These are phyloP conservation scores for Deroptyus accipitrinus DNA, from an alignment of 2,113 vertebrate species.

Conservation along the genomic window DNA sequence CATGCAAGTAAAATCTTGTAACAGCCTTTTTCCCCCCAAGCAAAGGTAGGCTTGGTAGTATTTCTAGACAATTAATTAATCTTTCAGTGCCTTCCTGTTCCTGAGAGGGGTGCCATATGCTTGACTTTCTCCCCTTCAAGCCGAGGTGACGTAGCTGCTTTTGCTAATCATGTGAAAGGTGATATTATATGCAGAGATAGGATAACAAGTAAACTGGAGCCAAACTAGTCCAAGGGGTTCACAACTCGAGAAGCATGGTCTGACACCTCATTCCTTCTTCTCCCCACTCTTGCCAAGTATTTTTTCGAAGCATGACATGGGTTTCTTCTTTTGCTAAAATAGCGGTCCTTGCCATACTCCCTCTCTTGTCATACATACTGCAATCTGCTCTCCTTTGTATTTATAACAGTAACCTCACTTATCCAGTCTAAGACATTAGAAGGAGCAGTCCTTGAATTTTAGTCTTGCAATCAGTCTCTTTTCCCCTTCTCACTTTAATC, in stretches of 20 bases:
- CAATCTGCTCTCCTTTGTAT: constrained; percentile 7
- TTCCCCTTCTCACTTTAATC: neutral
- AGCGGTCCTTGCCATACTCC: neutral
- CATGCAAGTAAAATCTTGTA: neutral
- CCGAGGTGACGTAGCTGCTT: constrained; percentile 10
- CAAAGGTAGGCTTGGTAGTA: neutral
- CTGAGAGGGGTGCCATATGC: constrained; percentile 18
- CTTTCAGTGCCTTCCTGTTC: neutral
- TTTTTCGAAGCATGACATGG: constrained; percentile 28
- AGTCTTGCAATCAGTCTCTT: neutral
- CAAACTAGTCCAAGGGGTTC: constrained; percentile 7
- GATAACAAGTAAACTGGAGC: constrained; percentile 20
- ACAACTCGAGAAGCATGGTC: constrained; percentile 2
- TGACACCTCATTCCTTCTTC: neutral
- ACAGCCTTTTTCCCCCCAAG: neutral
- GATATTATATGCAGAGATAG: neutral
- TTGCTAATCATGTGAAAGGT: constrained; percentile 19
- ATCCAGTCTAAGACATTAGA: neutral
- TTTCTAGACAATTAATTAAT: neutral
- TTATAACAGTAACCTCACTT: neutral
- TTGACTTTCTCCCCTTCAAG: constrained; percentile 4
- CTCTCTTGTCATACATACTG: neutral
- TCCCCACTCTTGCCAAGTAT: constrained; percentile 9
- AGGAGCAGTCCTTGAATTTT: neutral
- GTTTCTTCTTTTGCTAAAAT: neutral